Conservation (phyloP, 2,888 invertebrate species). For the Agriopis leucophaearia region DNA sequence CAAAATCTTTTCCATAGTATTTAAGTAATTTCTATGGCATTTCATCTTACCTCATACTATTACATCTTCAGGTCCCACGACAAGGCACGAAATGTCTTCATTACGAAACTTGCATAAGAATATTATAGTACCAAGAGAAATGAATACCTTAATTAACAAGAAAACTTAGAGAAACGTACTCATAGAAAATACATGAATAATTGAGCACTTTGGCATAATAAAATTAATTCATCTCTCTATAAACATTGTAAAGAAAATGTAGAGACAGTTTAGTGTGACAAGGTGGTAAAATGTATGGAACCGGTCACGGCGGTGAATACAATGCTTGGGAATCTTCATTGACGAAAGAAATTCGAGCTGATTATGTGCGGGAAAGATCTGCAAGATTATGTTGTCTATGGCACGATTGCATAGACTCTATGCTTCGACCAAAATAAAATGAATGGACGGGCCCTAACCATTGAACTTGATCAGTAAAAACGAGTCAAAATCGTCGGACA, state of each 20-base stretch:
- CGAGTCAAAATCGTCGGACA: too few species aligned
- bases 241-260: not conserved
- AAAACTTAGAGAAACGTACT: conserved; percentile 23
- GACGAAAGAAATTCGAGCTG: conserved; percentile 22
- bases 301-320: conserved; percentile 46
- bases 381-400: conserved; percentile 12
- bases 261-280: conserved; percentile 7
- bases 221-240: not conserved
- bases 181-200: not conserved
- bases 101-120: conserved; percentile 28
- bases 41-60: not conserved
- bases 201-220: conserved; percentile 12
- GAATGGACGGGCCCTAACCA: too few species aligned
- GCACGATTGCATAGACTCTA: too few species aligned
- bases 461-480: too few species aligned
- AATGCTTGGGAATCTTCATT: conserved; percentile 47
- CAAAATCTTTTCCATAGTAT: conserved; percentile 8
- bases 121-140: conserved; percentile 21
- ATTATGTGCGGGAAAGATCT: conserved; percentile 19
- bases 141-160: conserved; percentile 29
- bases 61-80: conserved; percentile 26
- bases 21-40: conserved; percentile 5
- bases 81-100: conserved; percentile 23
- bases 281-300: conserved; percentile 36
- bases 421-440: too few species aligned